phyloP scores from a whole-genome alignment of 2,888 invertebrate species.

The Platypus cylindrus region DNA sequence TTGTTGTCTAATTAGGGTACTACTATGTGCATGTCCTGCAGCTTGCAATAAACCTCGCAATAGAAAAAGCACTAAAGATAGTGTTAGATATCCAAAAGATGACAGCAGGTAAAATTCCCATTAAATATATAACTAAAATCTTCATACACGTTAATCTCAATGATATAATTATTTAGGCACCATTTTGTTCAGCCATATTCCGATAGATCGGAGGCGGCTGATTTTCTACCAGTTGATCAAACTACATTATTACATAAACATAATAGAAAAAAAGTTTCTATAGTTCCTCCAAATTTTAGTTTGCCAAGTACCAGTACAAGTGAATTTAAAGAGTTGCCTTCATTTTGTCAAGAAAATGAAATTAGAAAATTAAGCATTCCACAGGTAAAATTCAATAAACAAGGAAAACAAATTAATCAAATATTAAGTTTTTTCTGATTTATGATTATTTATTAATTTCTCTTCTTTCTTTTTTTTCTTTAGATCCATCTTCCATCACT shows the following conservation, averaged over 20 bases:
- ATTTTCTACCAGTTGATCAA: conserved; percentile 28
- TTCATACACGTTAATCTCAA: conserved; percentile 2
- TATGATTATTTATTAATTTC: no score
- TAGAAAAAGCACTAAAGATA: conserved; percentile 45
- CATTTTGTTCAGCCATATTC: conserved; percentile 40
- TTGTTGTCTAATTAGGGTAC: conserved; percentile 70
- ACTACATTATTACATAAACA: conserved; percentile 21
- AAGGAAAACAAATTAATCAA: no score
- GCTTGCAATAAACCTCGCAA: conserved; percentile 58
- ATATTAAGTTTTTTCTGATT: no score
- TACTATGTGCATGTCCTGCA: conserved; percentile 72
- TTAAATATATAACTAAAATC: no score
- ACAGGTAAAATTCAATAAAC: no score
- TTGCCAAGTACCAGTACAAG: conserved; percentile 33
- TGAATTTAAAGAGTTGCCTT: conserved; percentile 28
- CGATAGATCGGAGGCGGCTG: conserved; percentile 24
- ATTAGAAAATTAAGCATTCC: conserved; percentile 17
- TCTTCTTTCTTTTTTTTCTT: background rate
- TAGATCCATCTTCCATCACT: conserved; percentile 26
- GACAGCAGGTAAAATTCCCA: conserved; percentile 22
- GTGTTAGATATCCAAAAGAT: conserved; percentile 33
- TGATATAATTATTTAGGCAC: conserved; percentile 11
- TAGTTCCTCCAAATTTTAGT: conserved; percentile 32
- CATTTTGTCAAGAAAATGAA: conserved; percentile 18
- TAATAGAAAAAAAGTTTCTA: conserved; percentile 34